These are phyloP conservation scores for Exocentrus adspersus DNA, from an alignment of 2,888 invertebrate genomes.

Conservation along the genomic window DNA sequence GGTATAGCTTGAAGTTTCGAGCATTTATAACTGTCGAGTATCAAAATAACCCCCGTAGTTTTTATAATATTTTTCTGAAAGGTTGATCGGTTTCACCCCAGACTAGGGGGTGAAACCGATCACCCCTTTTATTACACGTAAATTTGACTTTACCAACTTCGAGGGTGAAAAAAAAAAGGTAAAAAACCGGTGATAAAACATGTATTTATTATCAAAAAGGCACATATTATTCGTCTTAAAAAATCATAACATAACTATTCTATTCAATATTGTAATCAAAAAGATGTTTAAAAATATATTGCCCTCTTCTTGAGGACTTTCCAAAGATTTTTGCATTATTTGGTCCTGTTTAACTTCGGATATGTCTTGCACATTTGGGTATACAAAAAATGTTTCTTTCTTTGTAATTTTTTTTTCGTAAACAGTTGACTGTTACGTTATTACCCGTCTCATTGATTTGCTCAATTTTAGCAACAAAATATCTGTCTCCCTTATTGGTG, in stretches of 20 bases:
- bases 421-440: constrained; percentile 27
- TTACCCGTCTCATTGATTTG: constrained; percentile 20
- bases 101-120: constrained; percentile 6
- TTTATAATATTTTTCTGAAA: constrained; percentile 10
- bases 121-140: neutral
- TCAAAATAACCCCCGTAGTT: constrained; percentile 24
- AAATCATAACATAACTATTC: neutral
- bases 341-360: constrained; percentile 14
- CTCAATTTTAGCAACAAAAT: constrained; percentile 22
- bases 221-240: neutral
- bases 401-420: constrained; percentile 26
- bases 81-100: constrained; percentile 2
- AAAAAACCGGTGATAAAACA: neutral
- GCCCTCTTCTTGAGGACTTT: constrained; percentile 2
- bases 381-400: constrained; percentile 26
- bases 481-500: constrained; percentile 19
- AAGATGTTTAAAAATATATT: constrained; percentile 11
- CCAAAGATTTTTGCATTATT: constrained; percentile 4
- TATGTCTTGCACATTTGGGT: constrained; percentile 24
- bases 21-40: constrained; percentile 28
- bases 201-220: neutral
- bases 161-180: no score
- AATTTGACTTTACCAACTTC: constrained; percentile 2
- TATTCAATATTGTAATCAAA: constrained; percentile 1
- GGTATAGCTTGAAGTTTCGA: constrained; percentile 24